A percentile compares a stretch with the other conserved stretches of the same genome.
phyloP scores from a whole-genome alignment of 2,888 invertebrate species.

The Tupiocoris notatus region DNA sequence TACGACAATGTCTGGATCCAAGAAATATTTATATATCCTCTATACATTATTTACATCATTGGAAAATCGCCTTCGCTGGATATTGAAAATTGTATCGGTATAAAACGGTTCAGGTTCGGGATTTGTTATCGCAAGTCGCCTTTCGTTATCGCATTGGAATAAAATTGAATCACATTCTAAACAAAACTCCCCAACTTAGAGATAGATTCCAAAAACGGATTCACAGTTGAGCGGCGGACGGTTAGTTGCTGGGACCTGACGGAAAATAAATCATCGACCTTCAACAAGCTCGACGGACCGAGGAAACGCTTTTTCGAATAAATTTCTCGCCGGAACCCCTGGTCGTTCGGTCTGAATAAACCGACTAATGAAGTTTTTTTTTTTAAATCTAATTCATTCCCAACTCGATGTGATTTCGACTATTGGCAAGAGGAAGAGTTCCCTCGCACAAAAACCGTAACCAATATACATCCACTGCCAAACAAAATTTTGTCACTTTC shows the following conservation, averaged over 20 bases:
- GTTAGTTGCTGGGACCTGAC: not conserved
- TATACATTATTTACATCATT: too few species aligned
- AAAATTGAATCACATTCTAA: not conserved
- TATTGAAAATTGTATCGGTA: too few species aligned
- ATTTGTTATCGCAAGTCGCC: too few species aligned
- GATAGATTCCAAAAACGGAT: not conserved
- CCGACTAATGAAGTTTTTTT: conserved; percentile 26
- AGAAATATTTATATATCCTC: too few species aligned
- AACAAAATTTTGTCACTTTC: too few species aligned
- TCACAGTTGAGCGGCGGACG: not conserved
- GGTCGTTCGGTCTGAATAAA: conserved; percentile 13
- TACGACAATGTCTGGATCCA: too few species aligned
- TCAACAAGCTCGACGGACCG: conserved; percentile 14
- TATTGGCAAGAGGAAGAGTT: too few species aligned
- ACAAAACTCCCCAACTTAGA: not conserved
- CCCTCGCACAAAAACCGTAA: too few species aligned
- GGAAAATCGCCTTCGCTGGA: too few species aligned
- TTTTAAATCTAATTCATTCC: conserved; percentile 20
- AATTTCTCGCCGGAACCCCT: conserved; percentile 2
- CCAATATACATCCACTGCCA: too few species aligned
- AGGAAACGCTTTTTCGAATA: conserved; percentile 21
- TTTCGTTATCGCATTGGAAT: not conserved
- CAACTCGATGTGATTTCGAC: conserved; percentile 14
- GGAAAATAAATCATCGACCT: conserved; percentile 19
- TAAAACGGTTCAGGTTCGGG: too few species aligned